Evolutionary conservation across 2,113 vertebrate genomes (phyloP).

Genomic region (Callipepla squamata): DNA sequence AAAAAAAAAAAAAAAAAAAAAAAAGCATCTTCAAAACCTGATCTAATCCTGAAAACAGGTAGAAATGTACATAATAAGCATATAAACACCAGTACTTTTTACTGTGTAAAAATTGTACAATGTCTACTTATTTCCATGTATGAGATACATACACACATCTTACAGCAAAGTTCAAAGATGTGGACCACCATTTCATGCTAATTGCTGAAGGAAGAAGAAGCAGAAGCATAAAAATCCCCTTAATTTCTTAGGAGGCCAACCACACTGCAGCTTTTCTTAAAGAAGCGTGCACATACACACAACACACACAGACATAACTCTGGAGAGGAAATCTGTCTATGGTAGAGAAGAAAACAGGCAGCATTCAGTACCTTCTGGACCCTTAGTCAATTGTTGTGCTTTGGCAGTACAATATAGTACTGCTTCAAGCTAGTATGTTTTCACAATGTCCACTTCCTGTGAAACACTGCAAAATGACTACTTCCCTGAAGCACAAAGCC

Average conservation of each 20-base stretch:
- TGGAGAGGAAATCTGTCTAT: background rate
- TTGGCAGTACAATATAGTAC: background rate
- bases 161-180: background rate
- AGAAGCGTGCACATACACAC: background rate
- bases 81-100: background rate
- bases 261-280: background rate
- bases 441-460: background rate
- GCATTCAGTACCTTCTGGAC: background rate
- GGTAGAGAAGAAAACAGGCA: background rate
- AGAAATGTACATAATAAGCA: background rate
- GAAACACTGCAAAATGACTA: background rate
- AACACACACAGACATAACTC: background rate
- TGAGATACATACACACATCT: background rate
- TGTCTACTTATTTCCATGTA: background rate
- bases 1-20: background rate
- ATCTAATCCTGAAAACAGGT: background rate
- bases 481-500: background rate
- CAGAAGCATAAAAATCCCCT: background rate
- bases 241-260: background rate
- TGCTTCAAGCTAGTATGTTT: background rate
- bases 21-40: background rate
- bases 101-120: background rate
- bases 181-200: background rate
- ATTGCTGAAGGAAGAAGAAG: background rate
- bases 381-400: background rate